phyloP scores from a whole-genome alignment of 35 echinoderm and acorn worm genomes.

The Amphiura filiformis region DNA sequence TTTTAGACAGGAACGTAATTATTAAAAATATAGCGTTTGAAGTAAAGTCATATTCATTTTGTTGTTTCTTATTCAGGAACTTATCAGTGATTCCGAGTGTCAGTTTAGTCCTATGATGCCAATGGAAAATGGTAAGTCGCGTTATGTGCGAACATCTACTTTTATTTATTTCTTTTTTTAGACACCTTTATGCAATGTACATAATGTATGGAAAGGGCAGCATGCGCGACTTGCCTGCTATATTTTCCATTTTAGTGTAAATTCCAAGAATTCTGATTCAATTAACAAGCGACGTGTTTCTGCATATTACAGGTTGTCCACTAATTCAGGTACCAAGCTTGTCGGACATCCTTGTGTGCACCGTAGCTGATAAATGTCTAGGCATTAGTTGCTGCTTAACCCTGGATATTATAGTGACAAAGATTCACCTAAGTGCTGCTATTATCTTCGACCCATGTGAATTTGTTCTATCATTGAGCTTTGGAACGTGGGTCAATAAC shows the following conservation, averaged over 20 bases:
- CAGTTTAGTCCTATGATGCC: not conserved
- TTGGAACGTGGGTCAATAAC: constrained; percentile 1
- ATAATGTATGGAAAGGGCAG: not conserved
- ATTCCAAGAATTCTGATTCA: not conserved
- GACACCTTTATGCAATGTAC: not conserved
- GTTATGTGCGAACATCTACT: not conserved
- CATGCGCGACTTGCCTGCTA: not conserved
- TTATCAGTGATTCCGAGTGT: constrained; percentile 3
- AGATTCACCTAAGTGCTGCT: not conserved
- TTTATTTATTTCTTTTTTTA: not conserved
- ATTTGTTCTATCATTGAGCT: constrained; percentile 3
- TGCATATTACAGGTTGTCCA: not conserved
- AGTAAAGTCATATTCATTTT: not conserved
- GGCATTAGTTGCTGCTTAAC: not conserved
- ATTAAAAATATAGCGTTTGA: not conserved
- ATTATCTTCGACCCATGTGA: constrained; percentile 18
- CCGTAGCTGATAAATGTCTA: not conserved
- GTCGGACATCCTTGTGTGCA: not conserved
- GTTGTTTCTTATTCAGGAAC: constrained; percentile 1
- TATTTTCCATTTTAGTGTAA: not conserved
- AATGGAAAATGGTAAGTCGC: constrained; percentile 16
- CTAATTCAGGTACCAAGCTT: not conserved
- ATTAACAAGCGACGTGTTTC: not conserved
- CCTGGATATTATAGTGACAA: constrained; percentile 11
- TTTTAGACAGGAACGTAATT: too few relatives aligned